These are phyloP conservation scores for Felis catus DNA, from an alignment of 2,113 vertebrate genomes.

Conservation along the genomic window F.catus_Fca126_mat1.0 CM031419.1:24415001-24415500, in stretches of 20 bases:
- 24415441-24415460: neutral
- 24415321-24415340: neutral
- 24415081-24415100: neutral
- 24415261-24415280: neutral
- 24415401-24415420: neutral
- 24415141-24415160: neutral
- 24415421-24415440: neutral
- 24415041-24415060: neutral
- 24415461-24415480: neutral
- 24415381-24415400: neutral
- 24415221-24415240: neutral
- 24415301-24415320: neutral
- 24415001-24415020: neutral
- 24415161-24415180: neutral
- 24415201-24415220: neutral
- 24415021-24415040: neutral
- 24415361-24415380: neutral
- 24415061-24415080: neutral
- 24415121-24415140: neutral
- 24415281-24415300: neutral
- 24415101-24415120: neutral
- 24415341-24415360: neutral
- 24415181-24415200: neutral
- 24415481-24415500: neutral
- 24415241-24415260: neutral